Conservation (phyloP, 23 tunicate species). For the Phallusia fumigata region DNA sequence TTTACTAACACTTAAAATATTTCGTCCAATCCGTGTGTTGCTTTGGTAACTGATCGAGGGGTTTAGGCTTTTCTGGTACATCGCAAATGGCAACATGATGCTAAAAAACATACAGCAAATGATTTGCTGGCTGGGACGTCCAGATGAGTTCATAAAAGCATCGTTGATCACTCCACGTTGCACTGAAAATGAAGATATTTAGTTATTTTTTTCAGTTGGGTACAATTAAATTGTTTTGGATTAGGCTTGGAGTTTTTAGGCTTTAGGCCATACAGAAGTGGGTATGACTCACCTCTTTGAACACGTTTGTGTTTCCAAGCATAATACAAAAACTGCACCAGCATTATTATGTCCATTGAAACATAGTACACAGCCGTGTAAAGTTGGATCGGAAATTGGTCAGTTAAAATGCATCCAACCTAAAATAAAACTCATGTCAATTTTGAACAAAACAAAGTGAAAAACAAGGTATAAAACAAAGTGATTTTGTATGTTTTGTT, state of each 20-base stretch:
- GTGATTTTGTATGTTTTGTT: neutral
- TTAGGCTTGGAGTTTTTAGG: neutral
- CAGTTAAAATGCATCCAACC: constrained; percentile 93
- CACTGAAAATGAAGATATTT: too few relatives aligned
- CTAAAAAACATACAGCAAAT: constrained; percentile 58
- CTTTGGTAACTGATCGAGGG: neutral
- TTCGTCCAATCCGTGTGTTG: constrained; percentile 43
- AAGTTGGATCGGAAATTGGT: constrained; percentile 92
- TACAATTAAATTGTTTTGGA: neutral
- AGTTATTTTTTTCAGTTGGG: too few relatives aligned
- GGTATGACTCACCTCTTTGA: neutral
- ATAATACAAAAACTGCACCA: constrained; percentile 75
- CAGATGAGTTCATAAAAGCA: constrained; percentile 5
- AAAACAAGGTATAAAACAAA: too few relatives aligned
- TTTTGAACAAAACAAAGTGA: too few relatives aligned
- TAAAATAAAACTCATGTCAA: neutral
- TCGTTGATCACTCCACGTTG: constrained; percentile 42
- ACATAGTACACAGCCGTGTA: constrained; percentile 94
- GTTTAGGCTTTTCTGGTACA: neutral
- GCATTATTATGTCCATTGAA: constrained; percentile 84
- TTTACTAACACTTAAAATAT: constrained; percentile 26
- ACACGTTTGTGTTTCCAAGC: constrained; percentile 26
- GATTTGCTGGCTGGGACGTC: constrained; percentile 16
- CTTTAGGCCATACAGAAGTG: neutral
- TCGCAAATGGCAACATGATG: constrained; percentile 31